Evolutionary conservation across 1,140 invertebrate species (phyloP), one percentile per base, ranked within the genome.

Genomic region (Dolichoris vasculosae): DNA sequence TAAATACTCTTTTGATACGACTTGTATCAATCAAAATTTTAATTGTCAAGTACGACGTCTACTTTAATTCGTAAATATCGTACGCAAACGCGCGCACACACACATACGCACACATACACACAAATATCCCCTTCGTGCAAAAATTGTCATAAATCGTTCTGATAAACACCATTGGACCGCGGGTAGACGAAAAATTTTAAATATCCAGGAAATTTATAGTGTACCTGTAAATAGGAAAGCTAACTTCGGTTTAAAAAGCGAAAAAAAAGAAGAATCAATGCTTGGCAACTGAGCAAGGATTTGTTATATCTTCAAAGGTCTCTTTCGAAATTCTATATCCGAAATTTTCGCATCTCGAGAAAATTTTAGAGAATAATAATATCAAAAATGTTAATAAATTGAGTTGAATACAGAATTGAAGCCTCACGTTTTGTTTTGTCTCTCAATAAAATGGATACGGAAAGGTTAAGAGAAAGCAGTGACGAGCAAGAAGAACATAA

Each of bases 241-340:
- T 38, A 83, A 59, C 71, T 83, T 83, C 71, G 55, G 30, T 67
- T 43, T 46, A 8, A 6, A 55, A 30, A 84, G 46, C 79, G 35
- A 69, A 84, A 69, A 63, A 64, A 82, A 67, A 85, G 48, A 77
- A 46, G 79, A 82, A 82, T 38, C 30, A 76, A 30, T 76, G n/a
- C 55, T 55, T 82, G 48, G 82, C 85, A 82, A 86, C 80, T 75
- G 71, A 76, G 40, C 11, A 43, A 38, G 30, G n/a, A 82, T 64
- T 81, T 81, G 78, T 67, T 63, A 81, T 64, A 76, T 64, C 9
- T 67, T 59, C 51, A 80, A 15, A 46, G 40, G 55, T 48, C 20
- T 78, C 23, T 79, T 85, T 85, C 84, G 17, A 85, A 85, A 85
- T 85, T 85, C n/a, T 23, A 26, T 40, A 79, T 64, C 13, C 40